Base-by-base conservation (phyloP, 1,140 invertebrate species). In the Probaryconus sp. region DNA sequence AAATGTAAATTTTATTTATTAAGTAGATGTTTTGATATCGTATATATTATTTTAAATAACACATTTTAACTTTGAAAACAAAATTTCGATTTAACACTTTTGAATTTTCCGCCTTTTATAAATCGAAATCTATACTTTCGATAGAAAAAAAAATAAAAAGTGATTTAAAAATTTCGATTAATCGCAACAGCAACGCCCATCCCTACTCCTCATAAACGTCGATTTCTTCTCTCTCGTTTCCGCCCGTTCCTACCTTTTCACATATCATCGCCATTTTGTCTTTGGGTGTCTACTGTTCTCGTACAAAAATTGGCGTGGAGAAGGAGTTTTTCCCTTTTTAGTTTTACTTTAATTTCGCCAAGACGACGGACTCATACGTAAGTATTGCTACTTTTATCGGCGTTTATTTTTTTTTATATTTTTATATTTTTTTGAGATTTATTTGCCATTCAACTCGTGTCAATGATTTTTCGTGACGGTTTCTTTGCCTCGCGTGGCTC, bases 261-360 rank as follows among this genome's bases (percentile, higher is more conserved):
- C 21, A 24, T 31, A 2, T 10, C 35, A 38, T 13, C 50, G 65
- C 72, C 72, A 75, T 75, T 75, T 75, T 75, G 37, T 75, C 64
- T 75, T 69, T 69, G 72, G 58, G 64, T 69, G 60, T 56, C 64
- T 50, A 69, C 64, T 31, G 35, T 43, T 63, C 26, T 63, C 28
- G n/a, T n/a, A 65, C 43, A 69, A 75, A 47, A 47, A 58, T 64
- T 75, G 65, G 72, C 65, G 72, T 76, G 65, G 51, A 64, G 61
- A 11, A 38, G 35, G 30, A 47, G 31, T 50, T 70, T 75, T 70
- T 68, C 47, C 40, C 33, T 67, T 71, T 77, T 77, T 77, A 67
- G 65, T 77, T 77, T 73, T 71, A 48, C 42, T 77, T 77, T 77
- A 74, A 74, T 77, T 74, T 77, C 76, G 67, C 61, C 61, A 74